Evolutionary conservation across 1,140 invertebrate genomes (phyloP), one percentile per base, ranked within the genome.

Genomic region (Vanessa atalanta): DNA sequence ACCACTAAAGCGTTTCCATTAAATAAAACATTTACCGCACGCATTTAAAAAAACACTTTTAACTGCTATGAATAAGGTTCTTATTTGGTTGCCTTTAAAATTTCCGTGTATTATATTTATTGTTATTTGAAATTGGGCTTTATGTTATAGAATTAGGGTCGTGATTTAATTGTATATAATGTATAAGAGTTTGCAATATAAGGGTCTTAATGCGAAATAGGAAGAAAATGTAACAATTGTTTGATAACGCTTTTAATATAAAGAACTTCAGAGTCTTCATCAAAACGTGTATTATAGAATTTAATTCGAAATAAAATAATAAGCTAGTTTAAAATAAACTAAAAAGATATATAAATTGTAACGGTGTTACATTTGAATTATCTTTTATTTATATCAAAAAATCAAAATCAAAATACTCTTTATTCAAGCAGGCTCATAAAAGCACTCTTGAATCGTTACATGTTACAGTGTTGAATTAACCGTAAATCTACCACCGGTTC

Each of bases 141-240:
- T 66, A 65, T 3, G 3, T 47, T 23, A 0, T 51, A n/a, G 7
- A 55, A 0, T 66, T 68, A 77, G 20, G 57, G 70, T 73, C 31
- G 43, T n/a, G 51, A 73, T 67, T 77, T 23, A 50, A 26, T 13
- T 70, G 63, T 12, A 55, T 12, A 12, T 70, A 67, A 64, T 65
- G 67, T 73, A 71, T 73, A 51, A 74, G 48, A 74, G 26, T 75
- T 70, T 70, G 50, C 50, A 60, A 65, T 65, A 51, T 66, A 67
- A 48, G 57, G 37, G 51, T 43, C 37, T 50, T 65, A 57, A 57
- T 57, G 13, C 15, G 69, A 72, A 69, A 72, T 48, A 47, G 67
- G 67, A 76, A 79, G 73, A 73, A 79, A 79, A 76, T 73, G 65
- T 76, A 69, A 69, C 66, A 69, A 65, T 72, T 63, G 61, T 57